phyloP scores from a whole-genome alignment of 2,888 invertebrate genomes.

The Tinea pellionella region DNA sequence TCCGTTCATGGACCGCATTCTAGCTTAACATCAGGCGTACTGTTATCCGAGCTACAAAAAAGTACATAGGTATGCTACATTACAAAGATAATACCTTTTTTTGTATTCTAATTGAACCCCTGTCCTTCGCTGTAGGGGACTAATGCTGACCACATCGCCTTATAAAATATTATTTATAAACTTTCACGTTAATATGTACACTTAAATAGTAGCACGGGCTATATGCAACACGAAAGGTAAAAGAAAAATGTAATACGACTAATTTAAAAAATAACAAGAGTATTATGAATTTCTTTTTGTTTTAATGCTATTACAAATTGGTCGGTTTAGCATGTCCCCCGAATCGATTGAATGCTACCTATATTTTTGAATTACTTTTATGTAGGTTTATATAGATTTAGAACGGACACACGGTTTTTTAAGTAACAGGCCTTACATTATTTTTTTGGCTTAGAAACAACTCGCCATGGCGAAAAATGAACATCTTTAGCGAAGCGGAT shows the following conservation, averaged over 20 bases:
- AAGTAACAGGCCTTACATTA: too few relatives aligned
- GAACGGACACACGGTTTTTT: background rate
- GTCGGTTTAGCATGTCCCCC: background rate
- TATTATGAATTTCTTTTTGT: background rate
- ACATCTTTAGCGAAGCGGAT: too few relatives aligned
- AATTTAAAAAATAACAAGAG: background rate
- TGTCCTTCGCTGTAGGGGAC: too few relatives aligned
- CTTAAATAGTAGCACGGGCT: background rate
- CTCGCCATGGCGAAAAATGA: too few relatives aligned
- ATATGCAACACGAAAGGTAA: background rate
- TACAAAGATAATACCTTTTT: too few relatives aligned
- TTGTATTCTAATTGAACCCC: too few relatives aligned
- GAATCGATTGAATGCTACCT: background rate
- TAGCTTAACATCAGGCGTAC: too few relatives aligned
- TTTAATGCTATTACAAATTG: background rate
- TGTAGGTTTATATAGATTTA: background rate
- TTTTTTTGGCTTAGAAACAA: too few relatives aligned
- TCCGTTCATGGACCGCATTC: too few relatives aligned
- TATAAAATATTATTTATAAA: background rate
- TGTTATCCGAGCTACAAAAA: too few relatives aligned
- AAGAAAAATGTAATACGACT: background rate
- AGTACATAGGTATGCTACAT: too few relatives aligned
- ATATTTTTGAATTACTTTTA: background rate
- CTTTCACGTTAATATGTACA: background rate
- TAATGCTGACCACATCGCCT: too few relatives aligned